These are phyloP conservation scores for Mythimna ferrago DNA, from an alignment of 2,888 invertebrate species.

Conservation along the genomic window DNA sequence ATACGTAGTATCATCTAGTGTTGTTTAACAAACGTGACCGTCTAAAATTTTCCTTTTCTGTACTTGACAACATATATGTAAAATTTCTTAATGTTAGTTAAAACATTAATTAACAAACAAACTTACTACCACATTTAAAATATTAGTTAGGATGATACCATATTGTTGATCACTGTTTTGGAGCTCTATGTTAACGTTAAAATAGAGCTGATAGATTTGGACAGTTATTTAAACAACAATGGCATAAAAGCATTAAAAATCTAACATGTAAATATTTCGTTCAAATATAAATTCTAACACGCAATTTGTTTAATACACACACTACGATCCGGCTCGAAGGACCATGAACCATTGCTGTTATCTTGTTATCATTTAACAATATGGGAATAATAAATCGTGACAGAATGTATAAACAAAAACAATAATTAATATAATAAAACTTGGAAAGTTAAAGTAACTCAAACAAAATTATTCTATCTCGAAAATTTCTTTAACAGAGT, in stretches of 20 bases:
- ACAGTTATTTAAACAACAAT: not conserved
- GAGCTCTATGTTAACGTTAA: not conserved
- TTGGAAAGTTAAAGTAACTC: not conserved
- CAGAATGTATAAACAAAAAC: not conserved
- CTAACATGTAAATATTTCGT: not conserved
- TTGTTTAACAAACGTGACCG: too few relatives aligned
- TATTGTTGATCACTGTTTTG: not conserved
- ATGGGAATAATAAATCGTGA: not conserved
- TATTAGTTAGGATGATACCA: too few relatives aligned
- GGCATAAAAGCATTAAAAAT: not conserved
- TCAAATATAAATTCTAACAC: not conserved
- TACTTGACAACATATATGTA: too few relatives aligned
- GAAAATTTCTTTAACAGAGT: slow-evolving; percentile 9
- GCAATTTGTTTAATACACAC: not conserved
- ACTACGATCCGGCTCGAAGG: not conserved
- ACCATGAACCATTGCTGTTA: not conserved
- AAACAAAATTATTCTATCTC: not conserved
- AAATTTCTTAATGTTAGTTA: too few relatives aligned
- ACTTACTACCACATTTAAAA: too few relatives aligned
- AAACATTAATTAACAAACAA: not conserved
- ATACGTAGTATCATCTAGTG: too few relatives aligned
- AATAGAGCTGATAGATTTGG: not conserved
- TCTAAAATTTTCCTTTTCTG: too few relatives aligned
- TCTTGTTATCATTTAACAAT: not conserved
- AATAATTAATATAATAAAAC: not conserved